phyloP scores from a whole-genome alignment of 2,113 vertebrate species.

The Carollia perspicillata region DNA sequence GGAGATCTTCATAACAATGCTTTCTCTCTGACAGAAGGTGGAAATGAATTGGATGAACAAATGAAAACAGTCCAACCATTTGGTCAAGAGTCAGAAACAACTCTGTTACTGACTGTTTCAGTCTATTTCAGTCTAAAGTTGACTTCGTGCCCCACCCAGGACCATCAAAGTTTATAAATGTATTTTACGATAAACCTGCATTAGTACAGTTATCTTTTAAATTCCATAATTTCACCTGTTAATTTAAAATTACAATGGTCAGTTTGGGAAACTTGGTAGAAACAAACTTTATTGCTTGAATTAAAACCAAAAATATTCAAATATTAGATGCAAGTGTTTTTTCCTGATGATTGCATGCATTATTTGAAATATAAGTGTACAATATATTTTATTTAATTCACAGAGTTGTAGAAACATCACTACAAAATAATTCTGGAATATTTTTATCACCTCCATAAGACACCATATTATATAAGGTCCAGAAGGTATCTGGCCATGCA shows the following conservation, averaged over 20 bases:
- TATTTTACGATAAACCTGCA: not conserved
- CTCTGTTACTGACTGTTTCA: not conserved
- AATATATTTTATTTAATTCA: not conserved
- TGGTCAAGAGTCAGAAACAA: not conserved
- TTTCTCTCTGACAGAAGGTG: not conserved
- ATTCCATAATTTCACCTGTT: not conserved
- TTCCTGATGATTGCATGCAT: not conserved
- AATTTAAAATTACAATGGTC: not conserved
- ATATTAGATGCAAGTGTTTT: not conserved
- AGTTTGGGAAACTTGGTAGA: not conserved
- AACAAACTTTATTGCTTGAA: not conserved
- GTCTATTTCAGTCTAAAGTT: not conserved
- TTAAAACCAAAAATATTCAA: not conserved
- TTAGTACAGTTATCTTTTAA: not conserved
- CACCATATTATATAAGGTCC: too few relatives aligned
- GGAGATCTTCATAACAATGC: not conserved
- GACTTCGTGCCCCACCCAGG: not conserved
- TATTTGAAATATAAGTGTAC: not conserved
- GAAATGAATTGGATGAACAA: not conserved
- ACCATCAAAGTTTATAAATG: not conserved
- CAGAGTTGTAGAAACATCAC: not conserved
- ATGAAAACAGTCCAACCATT: not conserved
- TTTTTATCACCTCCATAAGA: not conserved
- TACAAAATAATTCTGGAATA: not conserved
- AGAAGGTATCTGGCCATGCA: too few relatives aligned